A percentile compares a stretch with the other conserved stretches of the same genome.
Evolutionary conservation across 2,113 vertebrate species (phyloP).

Genomic region (Lathamus discolor): DNA sequence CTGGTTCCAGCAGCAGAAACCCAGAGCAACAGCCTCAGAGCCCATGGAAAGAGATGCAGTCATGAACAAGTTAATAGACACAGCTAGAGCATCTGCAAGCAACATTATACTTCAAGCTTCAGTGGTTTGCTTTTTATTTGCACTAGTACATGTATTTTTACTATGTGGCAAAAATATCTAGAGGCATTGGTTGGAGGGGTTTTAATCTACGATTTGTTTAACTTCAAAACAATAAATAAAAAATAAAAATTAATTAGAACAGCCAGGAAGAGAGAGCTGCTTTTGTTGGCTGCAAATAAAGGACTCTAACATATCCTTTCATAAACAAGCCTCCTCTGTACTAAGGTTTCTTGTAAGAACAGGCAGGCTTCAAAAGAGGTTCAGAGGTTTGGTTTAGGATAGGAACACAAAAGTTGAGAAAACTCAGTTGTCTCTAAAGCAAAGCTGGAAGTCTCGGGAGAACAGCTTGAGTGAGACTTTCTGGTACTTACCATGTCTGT

Average conservation of each 20-base stretch:
- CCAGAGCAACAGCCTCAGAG: neutral
- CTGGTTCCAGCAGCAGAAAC: neutral
- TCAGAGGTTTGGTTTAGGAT: neutral
- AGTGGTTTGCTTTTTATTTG: neutral
- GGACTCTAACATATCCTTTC: conserved; percentile 26
- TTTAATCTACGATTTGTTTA: conserved; percentile 50
- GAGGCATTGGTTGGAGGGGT: neutral
- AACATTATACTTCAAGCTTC: neutral
- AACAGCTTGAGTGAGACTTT: neutral
- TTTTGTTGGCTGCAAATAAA: conserved; percentile 60
- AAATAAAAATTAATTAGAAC: conserved; percentile 56
- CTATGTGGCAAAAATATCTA: conserved; percentile 15
- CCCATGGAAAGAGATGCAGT: accelerated
- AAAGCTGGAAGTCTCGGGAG: neutral
- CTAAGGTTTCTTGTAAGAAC: conserved; percentile 30
- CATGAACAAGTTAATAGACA: neutral
- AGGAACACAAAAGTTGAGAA: neutral
- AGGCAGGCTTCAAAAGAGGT: conserved; percentile 4
- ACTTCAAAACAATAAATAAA: conserved; percentile 63
- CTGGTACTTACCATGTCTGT: neutral
- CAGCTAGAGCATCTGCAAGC: neutral
- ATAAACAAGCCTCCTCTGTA: conserved; percentile 41
- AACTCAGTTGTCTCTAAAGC: neutral
- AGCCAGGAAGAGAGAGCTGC: neutral
- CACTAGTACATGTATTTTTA: neutral